These are phyloP conservation scores for Alcis repandata DNA, from an alignment of 2,888 invertebrate species.

Conservation along the genomic window DNA sequence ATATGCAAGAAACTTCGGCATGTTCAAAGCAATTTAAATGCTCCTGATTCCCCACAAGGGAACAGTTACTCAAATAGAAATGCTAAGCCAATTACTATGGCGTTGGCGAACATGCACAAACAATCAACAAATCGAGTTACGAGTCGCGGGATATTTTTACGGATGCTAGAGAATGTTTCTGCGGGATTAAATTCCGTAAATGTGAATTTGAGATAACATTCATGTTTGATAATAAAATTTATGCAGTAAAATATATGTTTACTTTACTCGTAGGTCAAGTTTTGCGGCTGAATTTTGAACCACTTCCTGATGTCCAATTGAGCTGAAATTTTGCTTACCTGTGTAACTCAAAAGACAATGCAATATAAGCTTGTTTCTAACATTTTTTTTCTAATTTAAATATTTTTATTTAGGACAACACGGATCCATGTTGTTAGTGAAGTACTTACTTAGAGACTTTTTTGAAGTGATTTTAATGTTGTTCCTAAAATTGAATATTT, in stretches of 20 bases:
- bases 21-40: constrained; percentile 37
- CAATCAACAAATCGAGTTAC: constrained; percentile 45
- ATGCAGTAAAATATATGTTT: not conserved
- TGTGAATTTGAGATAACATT: constrained; percentile 23
- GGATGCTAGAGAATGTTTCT: constrained; percentile 21
- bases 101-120: constrained; percentile 40
- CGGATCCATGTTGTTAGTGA: too few relatives aligned
- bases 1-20: not conserved
- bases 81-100: constrained; percentile 43
- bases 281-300: too few relatives aligned
- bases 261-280: too few relatives aligned
- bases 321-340: too few relatives aligned
- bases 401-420: too few relatives aligned
- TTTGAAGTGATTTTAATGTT: too few relatives aligned
- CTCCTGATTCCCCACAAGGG: constrained; percentile 17
- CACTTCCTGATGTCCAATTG: too few relatives aligned
- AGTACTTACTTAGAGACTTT: too few relatives aligned
- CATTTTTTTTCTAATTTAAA: too few relatives aligned
- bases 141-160: constrained; percentile 10
- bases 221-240: constrained; percentile 6
- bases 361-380: too few relatives aligned
- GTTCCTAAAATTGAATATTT: not conserved
- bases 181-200: constrained; percentile 28
- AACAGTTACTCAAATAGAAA: constrained; percentile 33
- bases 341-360: too few relatives aligned